Evolutionary conservation across 2,888 invertebrate genomes (phyloP), one percentile per base, ranked within the genome.

Genomic region (Tanytarsus gracilentus): DNA sequence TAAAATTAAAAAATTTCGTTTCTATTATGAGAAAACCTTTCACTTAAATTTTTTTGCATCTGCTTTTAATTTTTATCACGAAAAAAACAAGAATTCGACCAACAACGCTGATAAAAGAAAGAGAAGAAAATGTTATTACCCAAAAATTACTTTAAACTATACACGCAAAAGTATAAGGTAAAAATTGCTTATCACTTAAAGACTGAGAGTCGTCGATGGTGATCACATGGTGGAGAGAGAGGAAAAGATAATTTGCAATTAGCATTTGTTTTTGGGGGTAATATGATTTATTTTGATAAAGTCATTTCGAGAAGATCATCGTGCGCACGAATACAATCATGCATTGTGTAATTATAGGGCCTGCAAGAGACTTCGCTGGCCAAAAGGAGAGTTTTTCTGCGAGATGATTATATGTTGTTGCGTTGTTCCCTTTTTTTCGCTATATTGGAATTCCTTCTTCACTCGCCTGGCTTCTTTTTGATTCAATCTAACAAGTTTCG

Each of bases 401-500:
- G 56, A 56, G 56, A 56, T 56, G 56, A 56, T 56, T 40, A 56
- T 56, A 40, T 39, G 39, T 56, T 39, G 39, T 56, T 44, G 50
- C 40, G 56, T n/a, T 44, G 44, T 44, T 44, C 56, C 56, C 44
- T 56, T 56, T 56, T 30, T n/a, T n/a, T n/a, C n/a, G n/a, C n/a
- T n/a, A n/a, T n/a, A n/a, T n/a, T 56, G 56, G 56, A 40, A 56
- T 56, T 56, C 56, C 56, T 56, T 56, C 44, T 56, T 56, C 56
- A 56, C 56, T 56, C 53, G 33, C 36, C 23, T n/a, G n/a, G 33
- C 44, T 44, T 56, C 44, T 56, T 44, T 44, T 56, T 36, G 56
- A 56, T 44, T 56, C 56, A 56, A 56, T 56, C 56, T 56, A 56
- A 56, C 56, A 56, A 56, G 56, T 56, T 56, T 56, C 56, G 56